Evolutionary conservation across 2,113 vertebrate species (phyloP).

Genomic region (Scartelaos histophorus): DNA sequence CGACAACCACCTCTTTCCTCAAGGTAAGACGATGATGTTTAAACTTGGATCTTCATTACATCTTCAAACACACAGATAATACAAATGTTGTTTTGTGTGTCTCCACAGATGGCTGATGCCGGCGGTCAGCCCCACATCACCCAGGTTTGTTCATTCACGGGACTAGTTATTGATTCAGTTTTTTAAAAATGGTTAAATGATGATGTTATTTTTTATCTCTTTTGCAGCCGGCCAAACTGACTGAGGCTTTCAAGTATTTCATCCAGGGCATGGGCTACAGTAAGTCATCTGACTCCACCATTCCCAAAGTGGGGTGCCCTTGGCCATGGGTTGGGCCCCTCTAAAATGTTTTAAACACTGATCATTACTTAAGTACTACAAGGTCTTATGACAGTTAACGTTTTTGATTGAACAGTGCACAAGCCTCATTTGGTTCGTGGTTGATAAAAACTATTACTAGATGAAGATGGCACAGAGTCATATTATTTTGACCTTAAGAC

Average conservation of each 20-base stretch:
- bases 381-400: no score
- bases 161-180: background rate
- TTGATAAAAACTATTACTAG: no score
- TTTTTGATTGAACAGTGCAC: no score
- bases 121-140: constrained; percentile 90
- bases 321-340: no score
- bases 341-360: no score
- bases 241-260: constrained; percentile 97
- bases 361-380: no score
- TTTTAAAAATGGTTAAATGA: background rate
- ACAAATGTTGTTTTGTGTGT: constrained; percentile 6
- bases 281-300: constrained; percentile 63
- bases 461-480: no score
- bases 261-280: constrained; percentile 97
- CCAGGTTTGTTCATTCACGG: constrained; percentile 73
- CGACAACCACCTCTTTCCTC: constrained; percentile 85
- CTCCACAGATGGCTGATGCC: constrained; percentile 87
- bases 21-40: constrained; percentile 64
- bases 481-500: no score
- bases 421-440: no score
- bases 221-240: constrained; percentile 86
- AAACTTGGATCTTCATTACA: no score
- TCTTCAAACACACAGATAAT: no score
- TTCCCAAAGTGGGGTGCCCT: background rate
- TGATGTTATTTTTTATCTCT: constrained; percentile 17